Conservation (phyloP, 1,140 invertebrate species). For the Leptinotarsa lineolata region DNA sequence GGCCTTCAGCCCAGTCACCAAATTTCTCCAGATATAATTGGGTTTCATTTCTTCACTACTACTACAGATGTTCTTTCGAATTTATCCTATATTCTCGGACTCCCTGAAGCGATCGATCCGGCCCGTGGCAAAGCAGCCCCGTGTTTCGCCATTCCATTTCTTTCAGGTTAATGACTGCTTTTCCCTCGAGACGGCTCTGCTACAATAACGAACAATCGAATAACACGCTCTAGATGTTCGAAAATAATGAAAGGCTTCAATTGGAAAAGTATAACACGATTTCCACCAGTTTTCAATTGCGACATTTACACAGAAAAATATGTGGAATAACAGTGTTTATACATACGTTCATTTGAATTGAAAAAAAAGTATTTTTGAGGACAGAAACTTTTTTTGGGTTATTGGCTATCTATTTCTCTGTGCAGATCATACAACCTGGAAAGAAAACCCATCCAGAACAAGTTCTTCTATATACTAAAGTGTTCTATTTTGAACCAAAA, state of each 20-base stretch:
- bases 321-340: no score
- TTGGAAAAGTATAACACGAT: not conserved
- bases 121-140: not conserved
- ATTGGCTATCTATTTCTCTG: no score
- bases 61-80: not conserved
- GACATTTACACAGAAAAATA: no score
- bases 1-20: no score
- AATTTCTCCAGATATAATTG: not conserved
- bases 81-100: not conserved
- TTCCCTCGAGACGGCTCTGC: not conserved
- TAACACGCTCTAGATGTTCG: not conserved
- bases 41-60: not conserved
- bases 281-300: not conserved
- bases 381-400: no score
- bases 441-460: no score
- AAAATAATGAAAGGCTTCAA: not conserved
- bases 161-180: constrained; percentile 5
- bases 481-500: no score
- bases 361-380: no score
- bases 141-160: not conserved
- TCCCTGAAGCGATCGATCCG: not conserved
- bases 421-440: no score
- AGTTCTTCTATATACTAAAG: no score
- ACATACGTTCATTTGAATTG: no score
- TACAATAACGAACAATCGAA: not conserved